Conservation (phyloP, 92 coral and sea anemone species). For the Parazoanthus atlanticus region DNA sequence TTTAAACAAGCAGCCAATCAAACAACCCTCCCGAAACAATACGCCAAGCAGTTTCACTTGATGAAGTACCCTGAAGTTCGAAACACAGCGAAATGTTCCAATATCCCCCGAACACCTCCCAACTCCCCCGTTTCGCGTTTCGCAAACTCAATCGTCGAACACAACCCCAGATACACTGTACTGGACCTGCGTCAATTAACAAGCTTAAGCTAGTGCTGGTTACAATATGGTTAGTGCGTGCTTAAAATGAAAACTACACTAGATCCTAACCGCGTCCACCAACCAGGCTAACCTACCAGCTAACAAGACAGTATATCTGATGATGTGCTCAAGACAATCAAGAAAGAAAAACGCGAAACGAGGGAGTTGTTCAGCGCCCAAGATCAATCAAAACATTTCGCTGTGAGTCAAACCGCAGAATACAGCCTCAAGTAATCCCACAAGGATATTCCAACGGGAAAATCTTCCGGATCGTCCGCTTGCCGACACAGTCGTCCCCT, state of each 20-base stretch:
- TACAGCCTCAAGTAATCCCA: background rate
- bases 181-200: background rate
- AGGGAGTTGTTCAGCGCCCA: background rate
- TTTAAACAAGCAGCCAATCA: no score
- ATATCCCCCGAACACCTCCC: background rate
- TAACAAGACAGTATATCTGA: background rate
- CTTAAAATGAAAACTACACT: background rate
- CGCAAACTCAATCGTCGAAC: background rate
- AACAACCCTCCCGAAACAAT: no score
- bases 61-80: background rate
- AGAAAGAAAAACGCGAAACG: background rate
- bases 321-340: background rate
- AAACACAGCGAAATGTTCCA: background rate
- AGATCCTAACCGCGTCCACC: background rate
- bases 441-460: background rate
- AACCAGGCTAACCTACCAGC: background rate
- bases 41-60: no score
- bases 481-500: background rate
- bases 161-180: background rate
- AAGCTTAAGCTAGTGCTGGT: background rate
- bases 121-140: background rate
- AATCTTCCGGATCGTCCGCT: background rate
- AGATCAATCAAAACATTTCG: background rate
- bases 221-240: background rate
- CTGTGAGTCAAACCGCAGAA: background rate